These are phyloP conservation scores for Stratiomys singularior DNA, from an alignment of 2,888 invertebrate genomes.

Conservation along the genomic window DNA sequence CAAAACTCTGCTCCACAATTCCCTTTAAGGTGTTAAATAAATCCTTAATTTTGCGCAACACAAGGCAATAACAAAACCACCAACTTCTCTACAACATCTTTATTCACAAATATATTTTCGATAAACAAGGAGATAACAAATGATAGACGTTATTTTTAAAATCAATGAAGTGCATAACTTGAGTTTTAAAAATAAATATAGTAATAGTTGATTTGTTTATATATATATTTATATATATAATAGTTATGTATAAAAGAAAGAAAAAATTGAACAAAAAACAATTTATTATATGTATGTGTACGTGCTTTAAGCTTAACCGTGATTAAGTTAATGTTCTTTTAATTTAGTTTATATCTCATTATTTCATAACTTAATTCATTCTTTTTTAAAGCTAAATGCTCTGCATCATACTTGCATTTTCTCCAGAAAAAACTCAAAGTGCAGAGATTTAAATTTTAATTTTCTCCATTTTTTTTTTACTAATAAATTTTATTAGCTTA, in stretches of 20 bases:
- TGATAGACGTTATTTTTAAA: conserved; percentile 25
- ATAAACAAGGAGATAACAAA: conserved; percentile 34
- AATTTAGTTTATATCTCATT: conserved; percentile 31
- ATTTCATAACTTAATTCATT: conserved; percentile 12
- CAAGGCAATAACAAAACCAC: neutral
- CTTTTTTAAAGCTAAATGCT: conserved; percentile 40
- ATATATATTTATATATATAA: conserved; percentile 20
- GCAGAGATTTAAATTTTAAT: conserved; percentile 36
- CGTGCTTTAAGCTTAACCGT: conserved; percentile 36
- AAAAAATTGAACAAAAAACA: conserved; percentile 28
- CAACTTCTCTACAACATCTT: conserved; percentile 34
- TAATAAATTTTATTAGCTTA: conserved; percentile 40
- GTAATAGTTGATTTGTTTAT: conserved; percentile 20
- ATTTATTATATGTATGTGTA: conserved; percentile 28
- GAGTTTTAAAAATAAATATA: conserved; percentile 23
- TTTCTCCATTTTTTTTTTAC: conserved; percentile 3
- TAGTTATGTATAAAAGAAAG: conserved; percentile 18
- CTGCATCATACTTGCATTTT: conserved; percentile 43
- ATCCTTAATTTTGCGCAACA: neutral
- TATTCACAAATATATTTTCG: conserved; percentile 38
- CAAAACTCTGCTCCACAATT: too few relatives aligned
- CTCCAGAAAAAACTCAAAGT: conserved; percentile 29
- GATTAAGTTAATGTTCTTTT: conserved; percentile 26
- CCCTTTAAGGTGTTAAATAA: too few relatives aligned
- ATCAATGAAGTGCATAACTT: conserved; percentile 26